Conservation (phyloP, 2,113 vertebrate genomes). For the Pardalotus punctatus region DNA sequence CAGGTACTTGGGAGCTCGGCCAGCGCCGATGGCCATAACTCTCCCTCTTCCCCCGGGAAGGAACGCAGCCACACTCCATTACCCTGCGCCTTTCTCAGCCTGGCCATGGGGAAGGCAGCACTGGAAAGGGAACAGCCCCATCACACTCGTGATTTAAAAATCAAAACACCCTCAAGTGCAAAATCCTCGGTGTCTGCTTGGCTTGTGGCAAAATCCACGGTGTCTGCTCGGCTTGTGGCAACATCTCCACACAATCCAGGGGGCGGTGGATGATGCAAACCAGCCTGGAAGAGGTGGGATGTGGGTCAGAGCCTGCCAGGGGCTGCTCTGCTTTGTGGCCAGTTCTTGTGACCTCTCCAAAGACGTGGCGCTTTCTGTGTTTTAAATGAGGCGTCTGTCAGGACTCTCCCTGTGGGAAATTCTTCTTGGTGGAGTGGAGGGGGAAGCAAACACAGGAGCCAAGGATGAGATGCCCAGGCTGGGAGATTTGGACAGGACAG, state of each 20-base stretch:
- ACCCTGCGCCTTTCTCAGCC: not conserved
- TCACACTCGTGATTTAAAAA: fast-evolving
- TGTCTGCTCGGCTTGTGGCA: fast-evolving
- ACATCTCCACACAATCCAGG: fast-evolving
- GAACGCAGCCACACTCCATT: not conserved
- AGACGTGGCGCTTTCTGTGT: fast-evolving
- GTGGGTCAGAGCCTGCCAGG: not conserved
- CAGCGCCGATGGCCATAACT: fast-evolving
- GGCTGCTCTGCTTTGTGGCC: not conserved
- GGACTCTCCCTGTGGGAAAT: fast-evolving
- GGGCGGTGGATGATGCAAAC: fast-evolving
- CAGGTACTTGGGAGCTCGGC: not conserved
- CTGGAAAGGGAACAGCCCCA: not conserved
- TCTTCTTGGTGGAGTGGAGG: fast-evolving
- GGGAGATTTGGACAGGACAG: not conserved
- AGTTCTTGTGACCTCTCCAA: fast-evolving
- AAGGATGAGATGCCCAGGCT: not conserved
- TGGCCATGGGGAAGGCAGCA: fast-evolving
- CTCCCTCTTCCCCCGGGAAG: not conserved
- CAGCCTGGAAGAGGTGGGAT: not conserved
- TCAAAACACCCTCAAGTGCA: not conserved
- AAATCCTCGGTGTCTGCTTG: fast-evolving
- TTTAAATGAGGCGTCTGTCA: fast-evolving
- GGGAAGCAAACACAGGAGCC: fast-evolving
- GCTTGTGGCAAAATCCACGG: fast-evolving